Percentiles rank a stretch among this genome's conserved stretches.
Evolutionary conservation across 2,113 vertebrate genomes (phyloP).

Genomic region (Leucoraja erinaceus): DNA sequence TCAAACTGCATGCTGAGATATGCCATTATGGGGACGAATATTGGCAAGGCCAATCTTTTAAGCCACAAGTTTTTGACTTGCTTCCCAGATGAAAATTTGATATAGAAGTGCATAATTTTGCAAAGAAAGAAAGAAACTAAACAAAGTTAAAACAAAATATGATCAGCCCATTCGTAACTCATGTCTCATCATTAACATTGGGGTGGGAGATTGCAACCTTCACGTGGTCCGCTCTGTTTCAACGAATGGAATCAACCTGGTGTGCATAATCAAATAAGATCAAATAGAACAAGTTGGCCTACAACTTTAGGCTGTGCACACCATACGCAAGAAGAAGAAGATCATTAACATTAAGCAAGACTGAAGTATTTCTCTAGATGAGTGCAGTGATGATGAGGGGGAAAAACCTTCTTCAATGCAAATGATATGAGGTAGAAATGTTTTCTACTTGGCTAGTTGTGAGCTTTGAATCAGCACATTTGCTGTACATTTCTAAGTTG

Average conservation of each 20-base stretch:
- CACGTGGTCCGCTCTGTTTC: too few species aligned
- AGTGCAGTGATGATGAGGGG: neutral
- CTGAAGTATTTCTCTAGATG: neutral
- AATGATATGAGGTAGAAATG: neutral
- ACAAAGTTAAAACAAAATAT: neutral
- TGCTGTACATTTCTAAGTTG: neutral
- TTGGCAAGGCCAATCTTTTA: neutral
- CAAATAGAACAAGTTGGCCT: too few species aligned
- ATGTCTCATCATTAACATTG: neutral
- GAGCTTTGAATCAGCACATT: neutral
- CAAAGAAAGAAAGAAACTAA: neutral
- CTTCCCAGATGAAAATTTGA: constrained; percentile 9
- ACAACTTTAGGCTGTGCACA: too few species aligned
- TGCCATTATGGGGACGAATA: neutral
- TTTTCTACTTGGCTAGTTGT: neutral
- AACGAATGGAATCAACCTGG: too few species aligned
- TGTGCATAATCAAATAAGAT: too few species aligned
- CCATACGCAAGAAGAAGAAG: too few species aligned
- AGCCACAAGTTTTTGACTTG: neutral
- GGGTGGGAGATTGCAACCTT: too few species aligned
- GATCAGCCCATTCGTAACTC: neutral
- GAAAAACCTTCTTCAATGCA: neutral
- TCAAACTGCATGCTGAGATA: constrained; percentile 19
- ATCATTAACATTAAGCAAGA: neutral
- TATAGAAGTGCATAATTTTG: neutral